Percentiles rank a stretch among this genome's conserved stretches.
Conservation (phyloP, 2,797 vertebrate genomes). For the Danio kyathit region DNA sequence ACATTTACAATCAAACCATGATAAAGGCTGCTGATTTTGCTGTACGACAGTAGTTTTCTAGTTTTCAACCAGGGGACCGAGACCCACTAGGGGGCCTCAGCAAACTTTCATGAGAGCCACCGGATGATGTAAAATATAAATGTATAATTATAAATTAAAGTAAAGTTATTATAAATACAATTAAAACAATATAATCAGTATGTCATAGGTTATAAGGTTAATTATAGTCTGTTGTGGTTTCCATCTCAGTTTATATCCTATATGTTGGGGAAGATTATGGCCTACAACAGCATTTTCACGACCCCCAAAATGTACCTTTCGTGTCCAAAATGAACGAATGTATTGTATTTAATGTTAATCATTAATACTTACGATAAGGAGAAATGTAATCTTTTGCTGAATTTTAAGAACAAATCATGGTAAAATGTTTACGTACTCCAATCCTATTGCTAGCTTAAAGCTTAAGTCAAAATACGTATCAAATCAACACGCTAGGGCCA, state of each 20-base stretch:
- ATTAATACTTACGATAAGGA: background rate
- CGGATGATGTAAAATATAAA: background rate
- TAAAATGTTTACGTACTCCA: background rate
- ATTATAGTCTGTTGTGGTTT: too few species aligned
- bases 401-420: background rate
- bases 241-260: too few species aligned
- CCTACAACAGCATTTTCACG: background rate
- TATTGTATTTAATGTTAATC: background rate
- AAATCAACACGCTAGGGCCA: background rate
- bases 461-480: background rate
- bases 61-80: background rate
- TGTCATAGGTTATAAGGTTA: too few species aligned
- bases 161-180: background rate
- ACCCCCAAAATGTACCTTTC: background rate
- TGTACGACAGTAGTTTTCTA: background rate
- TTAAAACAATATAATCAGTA: background rate
- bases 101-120: background rate
- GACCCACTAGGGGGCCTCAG: slow-evolving; percentile 17
- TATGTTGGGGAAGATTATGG: background rate
- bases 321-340: background rate
- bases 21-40: background rate
- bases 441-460: background rate
- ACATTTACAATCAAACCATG: background rate
- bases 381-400: background rate
- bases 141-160: background rate